Evolutionary conservation across 2,797 vertebrate species (phyloP).

Genomic region (Pampus argenteus): DNA sequence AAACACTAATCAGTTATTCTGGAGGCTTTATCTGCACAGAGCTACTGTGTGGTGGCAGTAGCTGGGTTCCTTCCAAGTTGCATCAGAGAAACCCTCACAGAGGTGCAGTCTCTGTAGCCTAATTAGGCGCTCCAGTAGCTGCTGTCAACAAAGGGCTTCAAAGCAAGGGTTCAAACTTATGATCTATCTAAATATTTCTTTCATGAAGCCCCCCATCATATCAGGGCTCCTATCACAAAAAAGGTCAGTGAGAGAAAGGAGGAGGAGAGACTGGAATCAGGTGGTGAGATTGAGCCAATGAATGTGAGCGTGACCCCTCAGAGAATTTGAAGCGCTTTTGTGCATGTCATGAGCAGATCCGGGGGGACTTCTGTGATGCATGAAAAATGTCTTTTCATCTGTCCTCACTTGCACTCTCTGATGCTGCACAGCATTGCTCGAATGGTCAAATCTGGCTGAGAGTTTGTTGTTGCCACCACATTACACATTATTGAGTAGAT

Average conservation of each 20-base stretch:
- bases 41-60: conserved; percentile 37
- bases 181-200: conserved; percentile 75
- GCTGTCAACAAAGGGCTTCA: conserved; percentile 73
- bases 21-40: conserved; percentile 32
- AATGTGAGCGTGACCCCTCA: conserved; percentile 37
- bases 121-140: conserved; percentile 70
- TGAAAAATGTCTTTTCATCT: conserved; percentile 62
- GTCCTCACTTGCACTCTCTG: conserved; percentile 50
- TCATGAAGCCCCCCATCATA: conserved; percentile 59
- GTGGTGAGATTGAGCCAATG: conserved; percentile 47
- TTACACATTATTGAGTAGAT: conserved; percentile 2
- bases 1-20: conserved; percentile 45
- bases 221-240: conserved; percentile 44
- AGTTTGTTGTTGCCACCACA: conserved; percentile 15
- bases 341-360: conserved; percentile 47
- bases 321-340: conserved; percentile 54
- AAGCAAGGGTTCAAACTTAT: conserved; percentile 69
- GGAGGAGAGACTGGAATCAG: conserved; percentile 33
- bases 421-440: conserved; percentile 23
- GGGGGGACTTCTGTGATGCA: conserved; percentile 50
- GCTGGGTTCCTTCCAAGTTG: conserved; percentile 53
- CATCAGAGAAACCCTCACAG: conserved; percentile 63
- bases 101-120: conserved; percentile 63
- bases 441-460: conserved; percentile 21
- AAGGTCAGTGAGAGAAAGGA: conserved; percentile 36